These are phyloP conservation scores for Sebastes hubbsi DNA, from an alignment of 2,797 vertebrate genomes.

Conservation along the genomic window DNA sequence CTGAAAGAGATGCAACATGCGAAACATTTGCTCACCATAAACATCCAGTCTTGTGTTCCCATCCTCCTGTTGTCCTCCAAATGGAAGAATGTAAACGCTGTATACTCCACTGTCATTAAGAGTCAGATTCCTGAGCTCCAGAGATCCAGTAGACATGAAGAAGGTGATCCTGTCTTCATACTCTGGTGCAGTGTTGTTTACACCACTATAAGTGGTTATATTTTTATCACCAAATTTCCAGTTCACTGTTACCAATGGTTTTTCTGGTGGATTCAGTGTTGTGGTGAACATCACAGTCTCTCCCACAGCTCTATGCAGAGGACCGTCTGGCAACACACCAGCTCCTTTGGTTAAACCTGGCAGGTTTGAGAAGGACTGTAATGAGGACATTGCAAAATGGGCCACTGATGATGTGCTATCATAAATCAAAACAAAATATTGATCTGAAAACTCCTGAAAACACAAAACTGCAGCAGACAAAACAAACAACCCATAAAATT, in stretches of 20 bases:
- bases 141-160: neutral
- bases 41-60: accelerated
- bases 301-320: slow-evolving; percentile 18
- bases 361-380: neutral
- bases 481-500: too few species aligned
- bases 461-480: neutral
- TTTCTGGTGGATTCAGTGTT: neutral
- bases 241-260: accelerated
- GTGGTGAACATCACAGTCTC: neutral
- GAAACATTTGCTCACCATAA: slow-evolving; percentile 34
- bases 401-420: neutral
- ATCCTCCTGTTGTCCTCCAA: accelerated
- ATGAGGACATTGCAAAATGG: neutral
- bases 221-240: accelerated
- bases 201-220: neutral
- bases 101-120: slow-evolving; percentile 44
- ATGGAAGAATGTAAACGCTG: accelerated
- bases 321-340: slow-evolving; percentile 1
- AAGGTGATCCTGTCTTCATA: neutral
- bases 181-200: accelerated
- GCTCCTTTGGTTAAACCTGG: too few species aligned
- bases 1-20: neutral
- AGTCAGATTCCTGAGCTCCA: slow-evolving; percentile 21
- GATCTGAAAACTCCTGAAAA: neutral
- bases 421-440: too few species aligned